Evolutionary conservation across 2,113 vertebrate species (phyloP), one percentile per base, ranked within the genome.

Genomic region (Corvus moneduloides): DNA sequence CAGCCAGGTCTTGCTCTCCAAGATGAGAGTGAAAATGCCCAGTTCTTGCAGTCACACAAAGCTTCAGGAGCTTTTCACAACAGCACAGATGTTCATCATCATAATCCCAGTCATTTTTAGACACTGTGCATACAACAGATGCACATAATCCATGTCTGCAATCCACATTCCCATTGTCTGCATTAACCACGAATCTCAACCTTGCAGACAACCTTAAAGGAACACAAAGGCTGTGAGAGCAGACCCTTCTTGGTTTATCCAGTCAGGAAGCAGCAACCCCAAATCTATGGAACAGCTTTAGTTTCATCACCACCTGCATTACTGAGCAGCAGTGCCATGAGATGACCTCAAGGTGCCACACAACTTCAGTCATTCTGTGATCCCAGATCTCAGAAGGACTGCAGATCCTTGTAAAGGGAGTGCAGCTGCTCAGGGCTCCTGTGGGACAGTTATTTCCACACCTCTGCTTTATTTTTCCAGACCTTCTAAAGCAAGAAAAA

Each of bases 351-450:
- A 37, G 49, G 64, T 46, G 30, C 33, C 55, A 24, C 6, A 32
- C 13, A 56, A 5, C 23, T 37, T 15, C 0, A 43, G 21, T 1
- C 11, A 32, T 2, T 23, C 22, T 4, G 2, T 6, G 30, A 74
- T 1, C 23, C 48, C 52, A 54, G 10, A 28, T 3, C 30, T 30
- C 61, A 61, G 49, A 21, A 64, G 74, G 22, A 33, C 0, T 49
- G 44, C 39, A 83, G 22, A 21, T 28, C 28, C 73, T 22, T 10
- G 13, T 6, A 46, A 44, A 59, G 4, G 21, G 14, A 76, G 11
- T 4, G 11, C 48, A 59, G 48, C 21, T 63, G 22, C 28, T 68
- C 63, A 46, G 16, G 10, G 26, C 17, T 61, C 46, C 78, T 39
- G 23, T 9, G 30, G 21, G 8, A 69, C 9, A 33, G 0, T 7